Conservation (phyloP, 2,888 invertebrate genomes). For the Phasia obesa region DNA sequence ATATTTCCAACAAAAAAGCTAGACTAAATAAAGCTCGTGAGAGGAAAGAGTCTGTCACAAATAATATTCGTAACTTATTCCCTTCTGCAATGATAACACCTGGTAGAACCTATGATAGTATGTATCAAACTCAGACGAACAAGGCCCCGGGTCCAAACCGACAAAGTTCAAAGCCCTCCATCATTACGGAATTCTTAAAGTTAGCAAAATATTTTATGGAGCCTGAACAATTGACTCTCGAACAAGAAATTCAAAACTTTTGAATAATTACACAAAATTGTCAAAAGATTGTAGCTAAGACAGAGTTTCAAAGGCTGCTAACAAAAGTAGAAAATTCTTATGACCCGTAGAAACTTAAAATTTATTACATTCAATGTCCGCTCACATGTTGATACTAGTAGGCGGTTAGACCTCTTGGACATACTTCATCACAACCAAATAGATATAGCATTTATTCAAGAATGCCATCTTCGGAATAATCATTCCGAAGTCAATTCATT, state of each 20-base stretch:
- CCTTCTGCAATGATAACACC: background rate
- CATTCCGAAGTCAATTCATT: background rate
- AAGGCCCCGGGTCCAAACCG: background rate
- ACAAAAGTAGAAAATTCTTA: slow-evolving; percentile 7
- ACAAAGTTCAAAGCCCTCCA: background rate
- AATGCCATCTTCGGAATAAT: background rate
- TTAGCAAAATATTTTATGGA: slow-evolving; percentile 6
- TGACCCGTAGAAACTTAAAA: background rate
- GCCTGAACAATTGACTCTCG: slow-evolving; percentile 2
- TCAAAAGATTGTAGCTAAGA: slow-evolving; percentile 12
- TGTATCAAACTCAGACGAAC: background rate
- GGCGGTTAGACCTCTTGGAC: background rate
- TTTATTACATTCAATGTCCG: slow-evolving; percentile 8
- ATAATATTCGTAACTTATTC: slow-evolving; percentile 1
- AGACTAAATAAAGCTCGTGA: background rate
- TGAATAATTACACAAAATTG: slow-evolving; percentile 11
- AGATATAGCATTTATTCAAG: slow-evolving; percentile 10
- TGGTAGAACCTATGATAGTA: background rate
- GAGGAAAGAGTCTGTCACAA: background rate
- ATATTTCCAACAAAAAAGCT: background rate
- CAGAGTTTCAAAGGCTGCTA: slow-evolving; percentile 15
- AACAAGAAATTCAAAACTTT: slow-evolving; percentile 5
- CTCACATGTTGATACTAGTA: background rate
- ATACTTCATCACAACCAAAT: background rate
- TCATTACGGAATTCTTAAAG: slow-evolving; percentile 19